A percentile compares a stretch with the other conserved stretches of the same genome.
phyloP scores from a whole-genome alignment of 2,797 vertebrate species.

The Picus viridis region DNA sequence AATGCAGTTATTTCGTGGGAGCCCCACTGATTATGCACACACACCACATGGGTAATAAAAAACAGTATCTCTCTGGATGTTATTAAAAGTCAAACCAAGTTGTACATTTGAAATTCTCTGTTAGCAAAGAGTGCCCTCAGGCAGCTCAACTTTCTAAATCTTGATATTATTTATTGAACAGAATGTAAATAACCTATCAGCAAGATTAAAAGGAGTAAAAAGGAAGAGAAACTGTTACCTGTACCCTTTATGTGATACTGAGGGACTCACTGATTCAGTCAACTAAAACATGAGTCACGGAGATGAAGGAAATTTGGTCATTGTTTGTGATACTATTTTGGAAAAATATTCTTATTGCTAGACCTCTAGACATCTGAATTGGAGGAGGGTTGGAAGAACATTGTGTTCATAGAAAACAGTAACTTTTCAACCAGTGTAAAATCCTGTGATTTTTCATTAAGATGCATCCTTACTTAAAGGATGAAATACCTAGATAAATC shows the following conservation, averaged over 20 bases:
- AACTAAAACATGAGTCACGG: background rate
- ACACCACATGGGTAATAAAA: background rate
- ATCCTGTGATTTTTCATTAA: slow-evolving; percentile 27
- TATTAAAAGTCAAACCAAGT: background rate
- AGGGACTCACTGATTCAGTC: slow-evolving; percentile 5
- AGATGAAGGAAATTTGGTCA: background rate
- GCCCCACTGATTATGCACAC: background rate
- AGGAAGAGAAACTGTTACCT: background rate
- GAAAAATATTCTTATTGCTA: background rate
- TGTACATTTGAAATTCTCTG: slow-evolving; percentile 17
- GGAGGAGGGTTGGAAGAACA: background rate
- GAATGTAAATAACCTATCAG: background rate
- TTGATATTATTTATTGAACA: slow-evolving; percentile 46
- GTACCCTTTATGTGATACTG: background rate
- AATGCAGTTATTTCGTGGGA: background rate
- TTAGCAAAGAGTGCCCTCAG: slow-evolving; percentile 30
- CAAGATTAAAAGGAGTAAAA: slow-evolving; percentile 5
- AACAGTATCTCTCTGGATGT: background rate
- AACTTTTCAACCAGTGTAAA: background rate
- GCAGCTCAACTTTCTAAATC: slow-evolving; percentile 29
- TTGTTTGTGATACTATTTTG: background rate
- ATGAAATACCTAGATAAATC: slow-evolving; percentile 50
- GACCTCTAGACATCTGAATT: background rate
- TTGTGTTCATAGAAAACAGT: background rate
- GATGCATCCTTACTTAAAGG: slow-evolving; percentile 29